A percentile compares a stretch with the other conserved stretches of the same genome.
These are phyloP conservation scores for Turritopsis dohrnii DNA, from an alignment of 30 jellyfish, hydroid and myxozoan species.

Conservation along the genomic window DNA sequence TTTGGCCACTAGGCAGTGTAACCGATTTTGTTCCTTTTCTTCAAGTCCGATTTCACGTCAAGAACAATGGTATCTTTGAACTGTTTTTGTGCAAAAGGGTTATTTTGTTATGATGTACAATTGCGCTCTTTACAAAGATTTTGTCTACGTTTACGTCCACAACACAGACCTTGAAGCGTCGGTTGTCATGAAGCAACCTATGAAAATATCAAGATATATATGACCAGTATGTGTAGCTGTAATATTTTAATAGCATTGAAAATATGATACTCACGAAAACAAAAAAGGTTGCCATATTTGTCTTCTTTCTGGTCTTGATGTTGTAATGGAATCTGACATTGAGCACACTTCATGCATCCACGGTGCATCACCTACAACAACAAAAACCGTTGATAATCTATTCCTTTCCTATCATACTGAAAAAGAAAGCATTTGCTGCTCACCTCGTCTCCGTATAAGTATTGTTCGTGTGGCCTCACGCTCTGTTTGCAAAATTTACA, in stretches of 20 bases:
- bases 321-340: neutral
- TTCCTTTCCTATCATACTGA: neutral
- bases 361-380: constrained; percentile 1
- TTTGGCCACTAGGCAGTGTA: no score
- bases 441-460: neutral
- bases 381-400: no score
- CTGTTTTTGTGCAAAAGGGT: no score
- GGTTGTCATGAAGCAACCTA: neutral
- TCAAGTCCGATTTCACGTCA: no score
- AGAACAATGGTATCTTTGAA: no score
- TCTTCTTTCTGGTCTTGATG: constrained; percentile 1
- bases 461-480: constrained; percentile 11
- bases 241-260: no score
- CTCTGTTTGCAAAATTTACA: neutral
- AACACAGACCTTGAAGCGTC: neutral
- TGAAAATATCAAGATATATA: no score
- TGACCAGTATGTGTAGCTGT: no score
- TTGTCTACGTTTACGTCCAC: neutral
- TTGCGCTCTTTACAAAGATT: no score
- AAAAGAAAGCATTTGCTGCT: neutral
- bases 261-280: constrained; percentile 3
- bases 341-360: constrained; percentile 1
- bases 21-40: no score
- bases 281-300: constrained; percentile 2
- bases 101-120: no score